phyloP scores from a whole-genome alignment of 2,113 vertebrate genomes.

The Phocoena sinus region DNA sequence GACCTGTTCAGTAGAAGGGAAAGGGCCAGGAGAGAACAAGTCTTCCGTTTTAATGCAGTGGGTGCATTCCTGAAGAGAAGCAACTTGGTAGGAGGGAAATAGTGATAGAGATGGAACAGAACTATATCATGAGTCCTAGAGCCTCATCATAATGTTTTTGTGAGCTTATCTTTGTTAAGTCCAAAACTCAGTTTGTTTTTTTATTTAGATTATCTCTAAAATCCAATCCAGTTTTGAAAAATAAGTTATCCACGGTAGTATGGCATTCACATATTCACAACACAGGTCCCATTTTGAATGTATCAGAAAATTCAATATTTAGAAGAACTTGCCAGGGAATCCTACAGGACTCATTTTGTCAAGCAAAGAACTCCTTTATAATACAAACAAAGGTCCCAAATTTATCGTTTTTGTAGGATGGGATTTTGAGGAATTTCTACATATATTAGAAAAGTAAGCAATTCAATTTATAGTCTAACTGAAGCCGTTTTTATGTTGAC shows the following conservation, averaged over 20 bases:
- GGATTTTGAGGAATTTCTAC: background rate
- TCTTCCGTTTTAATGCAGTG: background rate
- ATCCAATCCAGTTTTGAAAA: background rate
- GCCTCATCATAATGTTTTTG: background rate
- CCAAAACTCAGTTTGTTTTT: background rate
- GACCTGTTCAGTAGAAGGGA: background rate
- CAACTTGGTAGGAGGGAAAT: background rate
- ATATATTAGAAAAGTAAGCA: conserved; percentile 4
- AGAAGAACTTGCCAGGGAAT: background rate
- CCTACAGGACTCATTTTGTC: background rate
- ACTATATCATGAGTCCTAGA: background rate
- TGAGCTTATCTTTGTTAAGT: background rate
- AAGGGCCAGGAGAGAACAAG: background rate
- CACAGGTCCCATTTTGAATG: background rate
- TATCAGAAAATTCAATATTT: background rate
- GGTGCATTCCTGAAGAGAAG: background rate
- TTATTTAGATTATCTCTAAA: background rate
- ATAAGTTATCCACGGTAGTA: background rate
- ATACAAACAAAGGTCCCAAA: background rate
- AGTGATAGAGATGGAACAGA: background rate
- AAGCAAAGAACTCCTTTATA: background rate
- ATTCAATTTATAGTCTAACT: background rate
- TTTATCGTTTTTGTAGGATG: background rate
- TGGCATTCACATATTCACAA: background rate
- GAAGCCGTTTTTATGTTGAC: background rate